Conservation (phyloP, 2,797 vertebrate species). For the Enteromius viviparus region DNA sequence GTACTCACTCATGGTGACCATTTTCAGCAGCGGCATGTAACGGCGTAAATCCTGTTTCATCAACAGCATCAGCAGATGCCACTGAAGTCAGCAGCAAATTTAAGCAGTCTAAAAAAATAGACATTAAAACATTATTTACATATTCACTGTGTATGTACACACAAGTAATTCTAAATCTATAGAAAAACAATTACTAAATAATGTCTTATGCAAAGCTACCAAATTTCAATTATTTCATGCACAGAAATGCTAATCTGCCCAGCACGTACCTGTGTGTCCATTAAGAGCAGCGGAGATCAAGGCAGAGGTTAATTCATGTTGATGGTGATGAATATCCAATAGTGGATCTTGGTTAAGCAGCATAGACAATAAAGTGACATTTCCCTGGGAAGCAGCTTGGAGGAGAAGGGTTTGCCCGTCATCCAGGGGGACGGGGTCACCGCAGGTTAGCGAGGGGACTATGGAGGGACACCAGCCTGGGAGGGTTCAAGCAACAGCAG, state of each 20-base stretch:
- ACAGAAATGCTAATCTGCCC: background rate
- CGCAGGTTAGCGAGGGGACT: conserved; percentile 90
- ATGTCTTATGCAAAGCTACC: background rate
- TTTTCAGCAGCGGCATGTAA: conserved; percentile 89
- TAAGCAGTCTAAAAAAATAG: conserved; percentile 83
- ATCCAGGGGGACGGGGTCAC: conserved; percentile 99
- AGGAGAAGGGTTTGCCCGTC: conserved; percentile 97
- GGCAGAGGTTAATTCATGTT: conserved; percentile 90
- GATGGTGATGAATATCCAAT: conserved; percentile 81
- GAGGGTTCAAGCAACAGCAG: conserved; percentile 78
- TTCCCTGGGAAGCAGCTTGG: conserved; percentile 99
- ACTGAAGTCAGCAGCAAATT: conserved; percentile 92
- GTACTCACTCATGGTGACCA: conserved; percentile 86
- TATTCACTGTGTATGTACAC: background rate
- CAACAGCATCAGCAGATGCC: conserved; percentile 84
- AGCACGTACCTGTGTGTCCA: conserved; percentile 90
- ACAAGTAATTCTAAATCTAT: background rate
- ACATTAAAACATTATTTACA: conserved; percentile 27
- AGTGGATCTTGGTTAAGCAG: conserved; percentile 99
- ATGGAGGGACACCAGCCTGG: conserved; percentile 99
- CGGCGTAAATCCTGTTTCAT: conserved; percentile 91
- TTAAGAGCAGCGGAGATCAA: conserved; percentile 99
- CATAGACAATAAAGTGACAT: conserved; percentile 99
- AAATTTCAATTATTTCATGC: background rate
- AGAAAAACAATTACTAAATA: background rate